These are phyloP conservation scores for Drosophila sp. DNA, from an alignment of 1,140 invertebrate genomes.

Conservation along the genomic window DNA sequence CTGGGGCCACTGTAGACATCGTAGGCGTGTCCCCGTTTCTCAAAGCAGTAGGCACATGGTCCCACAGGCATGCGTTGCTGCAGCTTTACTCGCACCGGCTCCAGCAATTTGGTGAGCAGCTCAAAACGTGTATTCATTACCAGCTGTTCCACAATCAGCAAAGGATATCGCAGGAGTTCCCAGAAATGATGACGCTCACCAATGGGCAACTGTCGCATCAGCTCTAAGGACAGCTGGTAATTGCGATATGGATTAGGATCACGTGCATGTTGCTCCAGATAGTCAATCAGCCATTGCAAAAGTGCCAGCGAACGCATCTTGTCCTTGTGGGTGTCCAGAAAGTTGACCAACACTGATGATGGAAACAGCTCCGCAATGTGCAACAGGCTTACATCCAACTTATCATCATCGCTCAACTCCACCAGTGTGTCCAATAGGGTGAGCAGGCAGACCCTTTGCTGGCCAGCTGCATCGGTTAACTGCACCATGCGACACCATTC, in stretches of 20 bases:
- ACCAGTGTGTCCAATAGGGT: conserved; percentile 62
- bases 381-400: conserved; percentile 84
- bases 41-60: conserved; percentile 78
- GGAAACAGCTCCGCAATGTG: conserved; percentile 84
- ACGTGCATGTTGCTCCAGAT: conserved; percentile 86
- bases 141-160: conserved; percentile 90
- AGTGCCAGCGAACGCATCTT: conserved; percentile 87
- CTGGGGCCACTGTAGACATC: conserved; percentile 46
- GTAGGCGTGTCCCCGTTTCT: conserved; percentile 69
- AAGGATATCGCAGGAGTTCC: conserved; percentile 88
- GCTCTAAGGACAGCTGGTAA: conserved; percentile 85
- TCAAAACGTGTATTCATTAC: conserved; percentile 91
- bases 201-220: conserved; percentile 84
- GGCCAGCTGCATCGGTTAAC: conserved; percentile 78
- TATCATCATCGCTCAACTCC: conserved; percentile 62
- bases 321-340: conserved; percentile 87
- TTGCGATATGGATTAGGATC: conserved; percentile 86
- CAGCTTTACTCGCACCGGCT: conserved; percentile 66
- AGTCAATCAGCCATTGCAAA: conserved; percentile 87
- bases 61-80: conserved; percentile 48
- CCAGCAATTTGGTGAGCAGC: conserved; percentile 86
- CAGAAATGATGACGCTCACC: conserved; percentile 86
- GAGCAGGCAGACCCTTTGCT: conserved; percentile 60
- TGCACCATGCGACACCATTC: conserved; percentile 87
- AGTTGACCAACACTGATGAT: conserved; percentile 85